These are phyloP conservation scores for Ennomos fuscantarius DNA, from an alignment of 2,888 invertebrate species.

Conservation along the genomic window DNA sequence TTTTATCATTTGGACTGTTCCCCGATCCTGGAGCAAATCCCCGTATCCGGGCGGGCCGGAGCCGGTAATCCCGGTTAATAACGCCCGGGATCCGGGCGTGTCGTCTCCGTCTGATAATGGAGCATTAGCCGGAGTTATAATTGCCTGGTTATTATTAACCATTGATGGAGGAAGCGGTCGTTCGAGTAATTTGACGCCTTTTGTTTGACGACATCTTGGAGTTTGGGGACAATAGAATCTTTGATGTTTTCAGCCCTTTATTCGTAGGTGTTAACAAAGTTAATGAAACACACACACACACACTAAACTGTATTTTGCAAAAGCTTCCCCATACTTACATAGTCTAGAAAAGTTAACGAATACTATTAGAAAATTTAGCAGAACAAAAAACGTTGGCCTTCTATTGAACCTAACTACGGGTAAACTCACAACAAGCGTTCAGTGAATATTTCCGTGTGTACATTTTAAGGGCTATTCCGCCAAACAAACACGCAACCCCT, in stretches of 20 bases:
- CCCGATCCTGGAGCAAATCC: conserved; percentile 82
- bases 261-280: not conserved
- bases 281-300: not conserved
- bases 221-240: conserved; percentile 26
- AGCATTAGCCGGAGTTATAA: conserved; percentile 76
- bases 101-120: conserved; percentile 63
- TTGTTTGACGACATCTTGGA: conserved; percentile 39
- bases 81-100: conserved; percentile 64
- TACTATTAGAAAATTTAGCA: conserved; percentile 1
- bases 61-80: conserved; percentile 84
- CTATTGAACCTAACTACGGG: conserved; percentile 1
- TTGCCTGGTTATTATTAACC: conserved; percentile 68
- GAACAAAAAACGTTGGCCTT: conserved; percentile 5
- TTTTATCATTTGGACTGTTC: conserved; percentile 80
- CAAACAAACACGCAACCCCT: conserved; percentile 41
- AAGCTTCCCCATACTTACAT: too few species aligned
- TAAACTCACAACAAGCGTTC: conserved; percentile 24
- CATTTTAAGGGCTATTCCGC: conserved; percentile 20
- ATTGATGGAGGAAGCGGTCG: conserved; percentile 56
- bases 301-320: too few species aligned
- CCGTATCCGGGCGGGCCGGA: conserved; percentile 75
- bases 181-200: conserved; percentile 43
- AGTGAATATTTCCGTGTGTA: conserved; percentile 15
- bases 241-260: conserved; percentile 26
- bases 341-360: not conserved